These are phyloP conservation scores for Poliocrania exsul DNA, from an alignment of 2,797 vertebrate genomes.

Conservation along the genomic window DNA sequence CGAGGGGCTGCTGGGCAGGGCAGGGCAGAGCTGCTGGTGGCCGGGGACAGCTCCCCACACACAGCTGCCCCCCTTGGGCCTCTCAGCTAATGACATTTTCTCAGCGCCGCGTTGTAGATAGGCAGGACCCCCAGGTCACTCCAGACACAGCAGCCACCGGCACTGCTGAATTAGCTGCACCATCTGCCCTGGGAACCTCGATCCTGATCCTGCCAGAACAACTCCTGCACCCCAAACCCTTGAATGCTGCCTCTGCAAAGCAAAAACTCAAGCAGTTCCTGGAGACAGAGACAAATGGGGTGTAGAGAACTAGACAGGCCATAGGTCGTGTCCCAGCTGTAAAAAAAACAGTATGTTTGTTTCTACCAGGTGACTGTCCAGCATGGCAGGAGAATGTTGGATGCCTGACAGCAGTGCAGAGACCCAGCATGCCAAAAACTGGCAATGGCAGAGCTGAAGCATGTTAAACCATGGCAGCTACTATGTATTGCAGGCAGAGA, in stretches of 20 bases:
- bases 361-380: not conserved
- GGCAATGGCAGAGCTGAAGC: not conserved
- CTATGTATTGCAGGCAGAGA: not conserved
- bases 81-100: not conserved
- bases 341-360: not conserved
- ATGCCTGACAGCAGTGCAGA: not conserved
- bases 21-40: fast-evolving
- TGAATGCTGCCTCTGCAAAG: not conserved
- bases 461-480: not conserved
- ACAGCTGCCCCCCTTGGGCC: not conserved
- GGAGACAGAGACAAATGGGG: not conserved
- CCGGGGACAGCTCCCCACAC: fast-evolving
- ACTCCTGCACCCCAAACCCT: not conserved
- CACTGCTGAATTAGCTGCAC: not conserved
- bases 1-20: not conserved
- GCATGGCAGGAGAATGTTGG: not conserved
- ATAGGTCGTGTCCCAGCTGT: not conserved
- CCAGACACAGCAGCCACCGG: not conserved
- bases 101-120: not conserved
- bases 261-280: not conserved
- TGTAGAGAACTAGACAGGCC: not conserved
- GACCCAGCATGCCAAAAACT: not conserved
- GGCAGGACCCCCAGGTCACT: not conserved
- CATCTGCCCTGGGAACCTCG: fast-evolving
- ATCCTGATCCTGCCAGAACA: not conserved